phyloP scores from a whole-genome alignment of 2,113 vertebrate genomes.

The Saccopteryx leptura region DNA sequence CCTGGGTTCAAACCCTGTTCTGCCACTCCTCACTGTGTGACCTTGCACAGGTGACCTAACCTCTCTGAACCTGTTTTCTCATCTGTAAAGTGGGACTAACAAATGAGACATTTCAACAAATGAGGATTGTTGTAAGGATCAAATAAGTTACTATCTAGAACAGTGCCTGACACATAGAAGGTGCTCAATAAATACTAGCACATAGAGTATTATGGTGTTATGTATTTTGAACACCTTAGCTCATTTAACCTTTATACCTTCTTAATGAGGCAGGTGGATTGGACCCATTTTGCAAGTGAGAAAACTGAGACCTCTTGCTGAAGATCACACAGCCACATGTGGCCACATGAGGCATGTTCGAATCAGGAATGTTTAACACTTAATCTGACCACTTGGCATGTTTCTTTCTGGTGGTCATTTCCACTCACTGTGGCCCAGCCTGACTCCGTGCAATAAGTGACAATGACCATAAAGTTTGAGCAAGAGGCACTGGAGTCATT shows the following conservation, averaged over 20 bases:
- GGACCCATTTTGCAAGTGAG: background rate
- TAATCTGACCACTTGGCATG: rapidly evolving
- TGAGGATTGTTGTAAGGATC: background rate
- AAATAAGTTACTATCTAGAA: background rate
- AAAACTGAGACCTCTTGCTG: background rate
- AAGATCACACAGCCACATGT: background rate
- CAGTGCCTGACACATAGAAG: background rate
- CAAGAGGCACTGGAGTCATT: slow-evolving; percentile 29
- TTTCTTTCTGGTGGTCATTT: background rate
- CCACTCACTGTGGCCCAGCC: background rate
- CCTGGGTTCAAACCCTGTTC: background rate
- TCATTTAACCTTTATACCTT: background rate
- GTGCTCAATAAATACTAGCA: background rate
- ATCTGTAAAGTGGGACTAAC: background rate
- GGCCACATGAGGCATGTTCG: background rate
- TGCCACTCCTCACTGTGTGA: background rate
- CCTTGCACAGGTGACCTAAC: background rate
- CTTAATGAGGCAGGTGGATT: background rate
- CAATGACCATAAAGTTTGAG: background rate
- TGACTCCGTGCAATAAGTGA: background rate
- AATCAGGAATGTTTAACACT: background rate
- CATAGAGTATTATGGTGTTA: rapidly evolving
- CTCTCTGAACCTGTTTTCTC: slow-evolving; percentile 17
- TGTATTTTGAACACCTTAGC: background rate
- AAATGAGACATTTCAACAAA: background rate